Base-by-base conservation (phyloP, 2,113 vertebrate species). In the Otolemur garnettii region DNA sequence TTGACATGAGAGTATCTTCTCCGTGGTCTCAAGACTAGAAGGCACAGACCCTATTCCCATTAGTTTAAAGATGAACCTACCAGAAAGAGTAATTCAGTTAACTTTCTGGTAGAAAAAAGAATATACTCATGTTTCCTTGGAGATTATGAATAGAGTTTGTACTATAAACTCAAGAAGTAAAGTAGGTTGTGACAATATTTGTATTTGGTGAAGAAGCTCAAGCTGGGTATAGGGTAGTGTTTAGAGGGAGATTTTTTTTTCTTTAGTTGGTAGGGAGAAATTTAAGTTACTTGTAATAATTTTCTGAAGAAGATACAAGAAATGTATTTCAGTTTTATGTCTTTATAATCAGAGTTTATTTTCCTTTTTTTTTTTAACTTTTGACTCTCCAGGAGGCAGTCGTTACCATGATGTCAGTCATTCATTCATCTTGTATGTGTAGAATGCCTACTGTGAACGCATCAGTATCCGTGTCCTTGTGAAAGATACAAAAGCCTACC, bases 21-120 rank as follows among this genome's bases (percentile, higher is more conserved):
- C 17, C 7, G 4, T 72, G 22, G 45, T 85, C 68, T 93, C 35
- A 66, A 74, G 59, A 62, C 53, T 62, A 17, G 9, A 77, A 33
- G 14, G 50, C 6, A 42, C 26, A 84, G 81, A 80, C 30, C 57
- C 53, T 92, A n/a, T 88, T 74, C 35, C 53, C 50, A 72, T 69
- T 66, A 33, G 28, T 38, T 4, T 4, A 28, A 28, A 83, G 38
- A 26, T 55, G 17, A 7, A 33, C 66, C n/a, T 85, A 72, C 4
- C 69, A 92, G 62, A 74, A 92, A 79, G 60, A 91, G 38, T 89
- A 87, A 91, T 72, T 45, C 45, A 64, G 87, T 89, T 92, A 82
- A 55, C 84, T 87, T 83, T 55, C 71, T 87, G 19, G 33, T 95
- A n/a, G 45, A 33, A 80, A 78, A 82, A 1, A 69, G 50, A 82